Conservation (phyloP, 2,888 invertebrate genomes). For the Polydrusus pterygomalis region DNA sequence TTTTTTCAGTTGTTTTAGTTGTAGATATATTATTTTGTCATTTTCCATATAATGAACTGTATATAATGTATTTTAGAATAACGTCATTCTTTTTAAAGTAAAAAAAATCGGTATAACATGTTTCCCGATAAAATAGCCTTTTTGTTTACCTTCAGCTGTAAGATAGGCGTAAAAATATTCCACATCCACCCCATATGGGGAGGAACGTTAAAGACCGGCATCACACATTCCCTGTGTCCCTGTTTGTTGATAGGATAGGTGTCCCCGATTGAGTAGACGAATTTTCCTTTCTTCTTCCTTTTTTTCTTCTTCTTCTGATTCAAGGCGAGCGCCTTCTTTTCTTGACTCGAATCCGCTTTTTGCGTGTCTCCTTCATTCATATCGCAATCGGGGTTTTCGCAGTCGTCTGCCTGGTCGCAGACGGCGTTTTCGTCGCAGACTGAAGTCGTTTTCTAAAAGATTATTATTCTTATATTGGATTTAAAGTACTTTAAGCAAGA, state of each 20-base stretch:
- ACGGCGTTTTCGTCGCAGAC: constrained; percentile 25
- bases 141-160: constrained; percentile 62
- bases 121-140: too few species aligned
- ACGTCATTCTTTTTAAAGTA: too few species aligned
- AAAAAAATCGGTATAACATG: too few species aligned
- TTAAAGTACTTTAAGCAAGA: too few species aligned
- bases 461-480: too few species aligned
- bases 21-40: too few species aligned
- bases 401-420: constrained; percentile 24
- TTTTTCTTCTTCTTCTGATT: constrained; percentile 32
- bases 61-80: too few species aligned
- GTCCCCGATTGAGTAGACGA: constrained; percentile 62
- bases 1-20: too few species aligned
- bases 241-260: constrained; percentile 74
- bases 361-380: constrained; percentile 20
- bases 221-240: constrained; percentile 76
- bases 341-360: neutral
- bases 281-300: constrained; percentile 58
- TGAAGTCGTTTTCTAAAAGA: constrained; percentile 29
- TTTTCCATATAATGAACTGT: too few species aligned
- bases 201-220: constrained; percentile 75
- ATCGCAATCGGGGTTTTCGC: constrained; percentile 52
- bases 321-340: neutral
- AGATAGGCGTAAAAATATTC: constrained; percentile 70
- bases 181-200: constrained; percentile 82